Conservation (phyloP, 2,888 invertebrate genomes). For the Formica aserva region DNA sequence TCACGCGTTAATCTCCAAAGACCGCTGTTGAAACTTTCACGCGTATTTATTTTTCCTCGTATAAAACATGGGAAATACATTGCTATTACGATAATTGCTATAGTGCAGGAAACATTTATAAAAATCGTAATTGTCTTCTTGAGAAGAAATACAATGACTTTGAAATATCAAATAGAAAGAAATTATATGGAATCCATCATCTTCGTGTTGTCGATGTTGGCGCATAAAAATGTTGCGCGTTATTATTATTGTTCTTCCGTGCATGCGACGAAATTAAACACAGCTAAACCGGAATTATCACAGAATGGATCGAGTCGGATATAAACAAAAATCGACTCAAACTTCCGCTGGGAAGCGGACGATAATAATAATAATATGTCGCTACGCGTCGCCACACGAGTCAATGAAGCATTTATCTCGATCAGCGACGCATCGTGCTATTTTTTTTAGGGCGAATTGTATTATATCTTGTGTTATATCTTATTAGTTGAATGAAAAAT, state of each 20-base stretch:
- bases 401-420: conserved; percentile 52
- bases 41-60: conserved; percentile 33
- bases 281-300: background rate
- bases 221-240: background rate
- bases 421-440: conserved; percentile 47
- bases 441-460: background rate
- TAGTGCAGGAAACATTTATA: background rate
- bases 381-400: conserved; percentile 52
- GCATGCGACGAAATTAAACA: background rate
- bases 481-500: conserved; percentile 1
- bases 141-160: background rate
- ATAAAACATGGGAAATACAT: conserved; percentile 37
- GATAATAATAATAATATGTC: conserved; percentile 8
- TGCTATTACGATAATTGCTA: conserved; percentile 31
- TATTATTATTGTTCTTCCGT: background rate
- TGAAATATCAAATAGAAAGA: background rate
- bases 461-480: background rate
- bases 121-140: background rate
- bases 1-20: conserved; percentile 60
- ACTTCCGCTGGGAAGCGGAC: background rate
- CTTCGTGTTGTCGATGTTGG: background rate
- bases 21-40: conserved; percentile 62
- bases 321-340: conserved; percentile 44
- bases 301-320: conserved; percentile 15
- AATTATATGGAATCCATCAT: background rate